Evolutionary conservation across 92 coral and sea anemone genomes (phyloP), one percentile per base, ranked within the genome.

Genomic region (Paramuricea clavata): DNA sequence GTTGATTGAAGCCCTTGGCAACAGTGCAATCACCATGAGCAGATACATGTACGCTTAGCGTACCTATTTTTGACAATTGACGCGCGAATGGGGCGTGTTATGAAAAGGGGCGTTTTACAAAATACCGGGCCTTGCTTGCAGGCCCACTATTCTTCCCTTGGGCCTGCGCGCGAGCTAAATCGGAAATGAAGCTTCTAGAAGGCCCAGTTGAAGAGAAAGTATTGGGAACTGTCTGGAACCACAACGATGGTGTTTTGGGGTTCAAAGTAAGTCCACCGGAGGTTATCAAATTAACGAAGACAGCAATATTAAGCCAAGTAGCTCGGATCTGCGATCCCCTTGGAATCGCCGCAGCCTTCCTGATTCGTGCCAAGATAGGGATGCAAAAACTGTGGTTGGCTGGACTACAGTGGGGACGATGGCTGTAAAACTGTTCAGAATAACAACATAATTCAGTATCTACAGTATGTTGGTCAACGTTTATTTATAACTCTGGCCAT

Each of bases 391-490:
- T 84, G 36, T 84, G 88, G 88, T 59, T 74, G 42, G 41, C 61
- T n/a, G 85, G 89, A 16, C 33, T 86, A 33, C 78, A 67, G 32
- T 86, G 90, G 86, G 90, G 78, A 50, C 52, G 78, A 74, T 72
- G 34, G 22, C 21, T 78, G 23, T 52, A 72, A 33, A n/a, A n/a
- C n/a, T n/a, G n/a, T n/a, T 32, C 50, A 27, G 3, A 60, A 56
- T 43, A 12, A 32, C 83, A 57, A 78, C n/a, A n/a, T n/a, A n/a
- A n/a, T n/a, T n/a, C n/a, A n/a, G n/a, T n/a, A n/a, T n/a, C n/a
- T n/a, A n/a, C n/a, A n/a, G n/a, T n/a, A n/a, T n/a, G n/a, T n/a
- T n/a, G n/a, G n/a, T n/a, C n/a, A n/a, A n/a, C n/a, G n/a, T n/a
- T n/a, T n/a, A n/a, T n/a, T n/a, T n/a, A n/a, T n/a, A n/a, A n/a